These are phyloP conservation scores for Dasysyrphus albostriatus DNA, from an alignment of 2,888 invertebrate species.

Conservation along the genomic window DNA sequence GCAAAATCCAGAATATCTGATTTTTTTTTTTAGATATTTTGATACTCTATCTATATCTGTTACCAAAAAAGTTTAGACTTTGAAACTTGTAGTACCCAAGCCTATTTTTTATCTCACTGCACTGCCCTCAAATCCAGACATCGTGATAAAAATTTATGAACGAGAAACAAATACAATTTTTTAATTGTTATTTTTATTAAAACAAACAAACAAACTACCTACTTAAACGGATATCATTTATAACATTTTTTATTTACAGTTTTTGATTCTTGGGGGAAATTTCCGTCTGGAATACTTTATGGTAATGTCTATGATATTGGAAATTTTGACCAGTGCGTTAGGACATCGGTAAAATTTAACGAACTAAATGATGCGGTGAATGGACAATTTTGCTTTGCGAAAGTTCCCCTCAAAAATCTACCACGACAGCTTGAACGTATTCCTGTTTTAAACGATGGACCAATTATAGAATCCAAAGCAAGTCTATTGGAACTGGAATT, in stretches of 20 bases:
- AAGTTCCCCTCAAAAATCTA: background rate
- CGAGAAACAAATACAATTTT: background rate
- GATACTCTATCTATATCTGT: too few relatives aligned
- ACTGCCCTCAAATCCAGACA: background rate
- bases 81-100: too few relatives aligned
- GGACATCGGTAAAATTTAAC: slow-evolving; percentile 4
- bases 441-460: background rate
- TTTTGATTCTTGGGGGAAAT: slow-evolving; percentile 50
- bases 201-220: too few relatives aligned
- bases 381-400: slow-evolving; percentile 45
- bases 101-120: too few relatives aligned
- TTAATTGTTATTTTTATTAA: background rate
- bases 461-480: background rate
- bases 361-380: background rate
- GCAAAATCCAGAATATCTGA: too few relatives aligned
- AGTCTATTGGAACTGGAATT: slow-evolving; percentile 6
- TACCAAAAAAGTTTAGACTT: too few relatives aligned
- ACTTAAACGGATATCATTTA: too few relatives aligned
- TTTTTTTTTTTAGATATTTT: too few relatives aligned
- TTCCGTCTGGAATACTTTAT: slow-evolving; percentile 46
- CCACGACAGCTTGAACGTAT: background rate
- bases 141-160: background rate
- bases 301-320: slow-evolving; percentile 22
- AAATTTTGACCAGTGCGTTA: slow-evolving; percentile 40
- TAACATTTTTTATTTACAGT: slow-evolving; percentile 14